These are phyloP conservation scores for Calonectris borealis DNA, from an alignment of 2,113 vertebrate genomes.

Conservation along the genomic window DNA sequence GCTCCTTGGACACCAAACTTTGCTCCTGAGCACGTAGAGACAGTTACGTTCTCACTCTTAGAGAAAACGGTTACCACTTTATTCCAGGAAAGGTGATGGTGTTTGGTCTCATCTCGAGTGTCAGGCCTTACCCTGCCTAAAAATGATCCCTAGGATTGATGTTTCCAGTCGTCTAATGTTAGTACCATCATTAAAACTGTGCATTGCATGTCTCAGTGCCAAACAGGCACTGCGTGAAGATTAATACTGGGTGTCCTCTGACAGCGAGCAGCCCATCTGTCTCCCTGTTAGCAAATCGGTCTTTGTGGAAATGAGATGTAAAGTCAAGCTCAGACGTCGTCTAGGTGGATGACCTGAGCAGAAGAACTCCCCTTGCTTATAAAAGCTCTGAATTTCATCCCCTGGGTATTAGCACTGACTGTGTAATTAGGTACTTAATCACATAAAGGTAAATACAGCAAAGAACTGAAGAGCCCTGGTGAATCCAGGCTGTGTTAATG, in stretches of 20 bases:
- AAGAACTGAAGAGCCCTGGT: neutral
- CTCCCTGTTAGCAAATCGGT: neutral
- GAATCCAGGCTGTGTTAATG: neutral
- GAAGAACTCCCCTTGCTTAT: neutral
- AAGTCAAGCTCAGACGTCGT: neutral
- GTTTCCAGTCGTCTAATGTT: neutral
- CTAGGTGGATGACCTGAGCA: neutral
- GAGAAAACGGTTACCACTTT: neutral
- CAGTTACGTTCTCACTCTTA: neutral
- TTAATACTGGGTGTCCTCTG: neutral
- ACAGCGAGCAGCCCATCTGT: neutral
- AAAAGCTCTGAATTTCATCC: neutral
- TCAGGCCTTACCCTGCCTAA: neutral
- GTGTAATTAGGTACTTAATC: neutral
- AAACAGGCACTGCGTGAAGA: neutral
- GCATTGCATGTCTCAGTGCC: neutral
- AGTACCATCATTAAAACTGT: neutral
- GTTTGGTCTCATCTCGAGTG: neutral
- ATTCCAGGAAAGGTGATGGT: neutral
- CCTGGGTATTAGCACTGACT: neutral
- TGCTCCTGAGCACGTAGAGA: neutral
- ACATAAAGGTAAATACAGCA: neutral
- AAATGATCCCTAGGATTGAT: neutral
- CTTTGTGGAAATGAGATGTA: neutral
- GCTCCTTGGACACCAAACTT: neutral